Evolutionary conservation across 2,888 invertebrate genomes (phyloP).

Genomic region (Petrolisthes manimaculis): DNA sequence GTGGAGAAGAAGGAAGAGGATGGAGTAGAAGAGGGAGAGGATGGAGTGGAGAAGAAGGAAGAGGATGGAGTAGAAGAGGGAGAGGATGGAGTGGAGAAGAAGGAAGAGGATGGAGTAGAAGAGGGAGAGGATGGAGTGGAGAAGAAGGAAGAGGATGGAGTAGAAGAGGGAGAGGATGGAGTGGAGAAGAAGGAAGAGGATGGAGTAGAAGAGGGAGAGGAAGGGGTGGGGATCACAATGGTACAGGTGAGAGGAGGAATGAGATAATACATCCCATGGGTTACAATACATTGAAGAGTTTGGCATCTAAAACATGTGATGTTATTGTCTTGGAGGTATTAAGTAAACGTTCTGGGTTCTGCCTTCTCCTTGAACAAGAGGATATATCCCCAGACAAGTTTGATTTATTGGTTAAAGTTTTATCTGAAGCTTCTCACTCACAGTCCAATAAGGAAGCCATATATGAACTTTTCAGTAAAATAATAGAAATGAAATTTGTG

Average conservation of each 20-base stretch:
- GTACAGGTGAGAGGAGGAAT: not conserved
- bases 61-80: not conserved
- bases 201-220: not conserved
- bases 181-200: not conserved
- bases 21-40: not conserved
- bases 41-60: not conserved
- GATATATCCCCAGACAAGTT: not conserved
- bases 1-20: not conserved
- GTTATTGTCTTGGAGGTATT: conserved; percentile 32
- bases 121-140: not conserved
- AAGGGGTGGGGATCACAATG: not conserved
- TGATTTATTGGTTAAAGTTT: conserved; percentile 16
- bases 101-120: not conserved
- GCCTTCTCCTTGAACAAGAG: not conserved
- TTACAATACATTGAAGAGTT: conserved; percentile 12
- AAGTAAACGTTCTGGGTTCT: conserved; percentile 25
- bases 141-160: not conserved
- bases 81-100: not conserved
- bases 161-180: not conserved
- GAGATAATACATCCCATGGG: conserved; percentile 27
- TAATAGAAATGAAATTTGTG: not conserved
- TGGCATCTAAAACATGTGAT: conserved; percentile 14
- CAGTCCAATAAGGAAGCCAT: conserved; percentile 12
- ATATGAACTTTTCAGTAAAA: conserved; percentile 18
- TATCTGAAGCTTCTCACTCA: conserved; percentile 3